Evolutionary conservation across 2,797 vertebrate species (phyloP).

Genomic region (Spheniscus humboldti): DNA sequence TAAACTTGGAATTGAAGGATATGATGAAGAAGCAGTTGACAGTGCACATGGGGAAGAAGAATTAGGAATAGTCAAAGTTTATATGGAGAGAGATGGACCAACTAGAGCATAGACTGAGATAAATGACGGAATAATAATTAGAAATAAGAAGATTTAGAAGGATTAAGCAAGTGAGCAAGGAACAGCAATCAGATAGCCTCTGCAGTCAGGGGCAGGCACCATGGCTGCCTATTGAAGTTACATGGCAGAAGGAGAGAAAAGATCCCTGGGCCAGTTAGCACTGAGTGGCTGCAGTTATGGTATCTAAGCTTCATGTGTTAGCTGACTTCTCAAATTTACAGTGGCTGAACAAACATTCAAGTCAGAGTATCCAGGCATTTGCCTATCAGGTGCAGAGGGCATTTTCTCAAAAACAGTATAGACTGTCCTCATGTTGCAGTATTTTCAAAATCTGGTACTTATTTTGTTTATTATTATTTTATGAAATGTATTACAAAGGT

Average conservation of each 20-base stretch:
- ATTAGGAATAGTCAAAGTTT: neutral
- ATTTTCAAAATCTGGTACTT: neutral
- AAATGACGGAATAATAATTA: neutral
- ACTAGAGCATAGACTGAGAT: neutral
- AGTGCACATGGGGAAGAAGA: neutral
- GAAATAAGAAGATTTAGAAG: neutral
- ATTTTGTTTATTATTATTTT: neutral
- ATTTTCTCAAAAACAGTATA: neutral
- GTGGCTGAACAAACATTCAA: neutral
- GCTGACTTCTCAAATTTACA: neutral
- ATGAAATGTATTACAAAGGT: neutral
- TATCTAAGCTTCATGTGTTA: neutral
- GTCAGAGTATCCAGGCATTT: neutral
- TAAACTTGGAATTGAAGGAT: neutral
- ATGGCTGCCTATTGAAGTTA: neutral
- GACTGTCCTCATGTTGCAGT: neutral
- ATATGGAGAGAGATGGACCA: neutral
- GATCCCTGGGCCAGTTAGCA: neutral
- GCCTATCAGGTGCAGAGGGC: neutral
- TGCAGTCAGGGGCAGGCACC: neutral
- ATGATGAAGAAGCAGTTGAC: neutral
- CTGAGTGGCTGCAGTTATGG: fast-evolving
- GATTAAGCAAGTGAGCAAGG: neutral
- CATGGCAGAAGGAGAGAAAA: neutral
- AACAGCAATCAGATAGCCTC: neutral